Percentiles rank a stretch among this genome's conserved stretches.
These are phyloP conservation scores for Dysidea cf. avara DNA, from an alignment of 37 sponge, comb jelly and placozoan genomes.

Conservation along the genomic window DNA sequence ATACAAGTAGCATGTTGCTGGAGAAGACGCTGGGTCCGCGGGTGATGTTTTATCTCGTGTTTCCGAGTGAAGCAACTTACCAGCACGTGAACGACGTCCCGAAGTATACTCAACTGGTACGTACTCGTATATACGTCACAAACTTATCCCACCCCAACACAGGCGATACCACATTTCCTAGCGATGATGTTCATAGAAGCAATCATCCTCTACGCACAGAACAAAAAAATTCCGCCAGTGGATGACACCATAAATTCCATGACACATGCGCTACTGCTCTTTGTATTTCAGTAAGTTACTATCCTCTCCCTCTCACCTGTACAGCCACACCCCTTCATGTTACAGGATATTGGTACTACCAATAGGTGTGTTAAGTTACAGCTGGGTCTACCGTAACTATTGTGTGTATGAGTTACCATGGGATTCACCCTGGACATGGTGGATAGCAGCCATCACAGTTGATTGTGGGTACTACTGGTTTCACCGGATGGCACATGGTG, in stretches of 20 bases:
- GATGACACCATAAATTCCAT: slow-evolving; percentile 84
- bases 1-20: too few relatives aligned
- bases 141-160: neutral
- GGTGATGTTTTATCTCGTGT: slow-evolving; percentile 78
- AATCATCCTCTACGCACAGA: slow-evolving; percentile 28
- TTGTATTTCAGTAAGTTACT: slow-evolving; percentile 25
- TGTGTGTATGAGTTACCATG: slow-evolving; percentile 62
- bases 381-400: slow-evolving; percentile 63
- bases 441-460: slow-evolving; percentile 61
- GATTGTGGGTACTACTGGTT: slow-evolving; percentile 86
- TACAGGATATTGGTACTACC: neutral
- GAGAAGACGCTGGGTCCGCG: slow-evolving; percentile 9
- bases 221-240: slow-evolving; percentile 26
- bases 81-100: slow-evolving; percentile 64
- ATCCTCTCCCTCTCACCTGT: neutral
- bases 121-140: neutral
- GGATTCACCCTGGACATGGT: slow-evolving; percentile 89
- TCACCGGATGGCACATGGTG: slow-evolving; percentile 90
- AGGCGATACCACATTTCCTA: slow-evolving; percentile 77
- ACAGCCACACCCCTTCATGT: neutral
- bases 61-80: slow-evolving; percentile 67
- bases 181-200: slow-evolving; percentile 67
- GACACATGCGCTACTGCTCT: slow-evolving; percentile 58
- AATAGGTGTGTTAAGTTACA: slow-evolving; percentile 53
- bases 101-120: slow-evolving; percentile 68